Evolutionary conservation across 2,113 vertebrate genomes (phyloP).

Genomic region (Ginglymostoma cirratum): DNA sequence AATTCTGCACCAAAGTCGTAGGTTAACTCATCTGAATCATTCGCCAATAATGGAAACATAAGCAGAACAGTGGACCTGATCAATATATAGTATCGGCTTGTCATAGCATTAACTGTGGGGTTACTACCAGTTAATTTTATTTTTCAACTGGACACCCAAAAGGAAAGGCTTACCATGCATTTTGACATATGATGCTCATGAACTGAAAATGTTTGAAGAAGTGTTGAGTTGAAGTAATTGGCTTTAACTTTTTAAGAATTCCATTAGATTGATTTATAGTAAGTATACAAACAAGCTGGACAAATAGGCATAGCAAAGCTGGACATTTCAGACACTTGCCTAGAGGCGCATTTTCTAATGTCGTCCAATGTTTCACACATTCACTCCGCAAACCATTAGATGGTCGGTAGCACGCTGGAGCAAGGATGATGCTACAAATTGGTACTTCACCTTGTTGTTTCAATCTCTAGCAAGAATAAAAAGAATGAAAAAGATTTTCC

Average conservation of each 20-base stretch:
- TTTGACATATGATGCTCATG: background rate
- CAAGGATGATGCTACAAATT: conserved; percentile 20
- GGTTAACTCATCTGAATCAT: background rate
- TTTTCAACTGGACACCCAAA: background rate
- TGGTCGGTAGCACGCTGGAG: background rate
- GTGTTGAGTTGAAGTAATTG: background rate
- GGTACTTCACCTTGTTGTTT: background rate
- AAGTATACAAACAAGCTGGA: background rate
- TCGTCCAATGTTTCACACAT: background rate
- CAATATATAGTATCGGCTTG: background rate
- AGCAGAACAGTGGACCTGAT: background rate
- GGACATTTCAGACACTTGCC: background rate
- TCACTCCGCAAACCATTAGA: background rate
- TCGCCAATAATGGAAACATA: background rate
- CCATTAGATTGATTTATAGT: background rate
- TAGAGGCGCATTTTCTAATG: background rate
- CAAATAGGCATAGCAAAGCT: background rate
- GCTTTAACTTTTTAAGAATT: background rate
- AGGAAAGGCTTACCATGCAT: background rate
- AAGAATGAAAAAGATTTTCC: background rate
- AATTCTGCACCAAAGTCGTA: too few relatives aligned
- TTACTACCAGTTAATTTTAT: background rate
- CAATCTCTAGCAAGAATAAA: conserved; percentile 2
- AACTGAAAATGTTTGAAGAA: background rate
- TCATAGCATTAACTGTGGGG: background rate